These are phyloP conservation scores for Platyscapa corneri DNA, from an alignment of 1,140 invertebrate genomes.

Conservation along the genomic window DNA sequence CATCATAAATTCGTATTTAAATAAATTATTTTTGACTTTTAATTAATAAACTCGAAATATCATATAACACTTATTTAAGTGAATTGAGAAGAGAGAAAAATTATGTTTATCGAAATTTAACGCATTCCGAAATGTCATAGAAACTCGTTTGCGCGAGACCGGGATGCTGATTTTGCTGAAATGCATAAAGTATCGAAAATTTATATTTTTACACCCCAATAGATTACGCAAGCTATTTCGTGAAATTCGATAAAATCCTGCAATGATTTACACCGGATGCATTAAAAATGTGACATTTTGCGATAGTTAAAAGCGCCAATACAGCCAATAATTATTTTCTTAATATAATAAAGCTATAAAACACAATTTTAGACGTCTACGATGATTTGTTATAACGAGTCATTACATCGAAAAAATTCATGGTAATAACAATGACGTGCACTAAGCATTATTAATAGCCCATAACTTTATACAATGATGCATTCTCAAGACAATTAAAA, in stretches of 20 bases:
- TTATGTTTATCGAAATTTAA: not conserved
- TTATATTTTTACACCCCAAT: not conserved
- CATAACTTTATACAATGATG: constrained; percentile 28
- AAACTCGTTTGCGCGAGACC: not conserved
- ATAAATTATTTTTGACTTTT: not conserved
- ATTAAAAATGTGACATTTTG: not conserved
- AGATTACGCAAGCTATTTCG: not conserved
- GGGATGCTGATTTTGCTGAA: not conserved
- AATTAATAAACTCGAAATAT: not conserved
- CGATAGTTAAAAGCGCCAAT: not conserved
- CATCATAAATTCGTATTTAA: not conserved
- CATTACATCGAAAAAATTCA: constrained; percentile 1
- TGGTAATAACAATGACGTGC: not conserved
- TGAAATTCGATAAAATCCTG: not conserved
- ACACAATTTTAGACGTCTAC: not conserved
- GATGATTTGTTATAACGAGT: constrained; percentile 34
- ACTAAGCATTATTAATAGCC: constrained; percentile 38
- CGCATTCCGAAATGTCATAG: not conserved
- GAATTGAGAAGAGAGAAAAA: not conserved
- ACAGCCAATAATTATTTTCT: constrained; percentile 26
- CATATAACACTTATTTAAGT: not conserved
- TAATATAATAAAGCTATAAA: constrained; percentile 44
- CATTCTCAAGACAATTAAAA: constrained; percentile 47
- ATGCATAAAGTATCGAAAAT: not conserved
- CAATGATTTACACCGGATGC: constrained; percentile 11